Evolutionary conservation across 2,888 invertebrate species (phyloP).

Genomic region (Philhelius pedissequus): DNA sequence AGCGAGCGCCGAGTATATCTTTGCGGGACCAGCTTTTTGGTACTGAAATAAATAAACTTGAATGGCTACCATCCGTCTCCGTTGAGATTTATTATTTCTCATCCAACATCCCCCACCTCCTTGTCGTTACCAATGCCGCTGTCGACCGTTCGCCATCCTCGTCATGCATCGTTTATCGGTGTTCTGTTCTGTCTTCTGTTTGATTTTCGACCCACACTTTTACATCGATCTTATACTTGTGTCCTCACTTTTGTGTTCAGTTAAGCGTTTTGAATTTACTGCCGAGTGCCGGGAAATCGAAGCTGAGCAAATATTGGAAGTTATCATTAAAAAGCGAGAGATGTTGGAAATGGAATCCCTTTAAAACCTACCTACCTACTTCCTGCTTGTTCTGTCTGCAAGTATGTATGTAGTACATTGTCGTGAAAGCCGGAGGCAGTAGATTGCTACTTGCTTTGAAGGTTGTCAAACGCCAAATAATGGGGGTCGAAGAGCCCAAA

Average conservation of each 20-base stretch:
- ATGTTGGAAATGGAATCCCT: conserved; percentile 33
- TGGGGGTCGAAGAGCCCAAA: not conserved
- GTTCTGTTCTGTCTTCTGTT: not conserved
- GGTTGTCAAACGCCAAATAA: conserved; percentile 10
- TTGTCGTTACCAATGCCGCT: not conserved
- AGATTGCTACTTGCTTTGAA: conserved; percentile 44
- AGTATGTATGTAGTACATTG: not conserved
- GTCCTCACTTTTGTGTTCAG: conserved; percentile 34
- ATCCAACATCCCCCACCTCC: not conserved
- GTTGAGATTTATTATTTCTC: conserved; percentile 50
- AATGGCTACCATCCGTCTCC: conserved; percentile 19
- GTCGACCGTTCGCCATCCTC: not conserved
- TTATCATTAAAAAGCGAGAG: conserved; percentile 44
- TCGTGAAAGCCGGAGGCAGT: not conserved
- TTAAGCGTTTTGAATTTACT: conserved; percentile 34
- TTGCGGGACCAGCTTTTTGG: not conserved
- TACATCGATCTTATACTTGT: not conserved
- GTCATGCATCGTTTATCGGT: not conserved
- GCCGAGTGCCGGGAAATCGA: conserved; percentile 51
- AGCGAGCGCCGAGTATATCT: not conserved
- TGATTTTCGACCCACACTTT: not conserved
- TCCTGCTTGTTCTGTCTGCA: not conserved
- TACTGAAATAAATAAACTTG: conserved; percentile 33
- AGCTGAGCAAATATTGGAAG: conserved; percentile 62
- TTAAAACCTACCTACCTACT: no score